phyloP scores from a whole-genome alignment of 92 coral and sea anemone genomes.

The Parazoanthus darwini region DNA sequence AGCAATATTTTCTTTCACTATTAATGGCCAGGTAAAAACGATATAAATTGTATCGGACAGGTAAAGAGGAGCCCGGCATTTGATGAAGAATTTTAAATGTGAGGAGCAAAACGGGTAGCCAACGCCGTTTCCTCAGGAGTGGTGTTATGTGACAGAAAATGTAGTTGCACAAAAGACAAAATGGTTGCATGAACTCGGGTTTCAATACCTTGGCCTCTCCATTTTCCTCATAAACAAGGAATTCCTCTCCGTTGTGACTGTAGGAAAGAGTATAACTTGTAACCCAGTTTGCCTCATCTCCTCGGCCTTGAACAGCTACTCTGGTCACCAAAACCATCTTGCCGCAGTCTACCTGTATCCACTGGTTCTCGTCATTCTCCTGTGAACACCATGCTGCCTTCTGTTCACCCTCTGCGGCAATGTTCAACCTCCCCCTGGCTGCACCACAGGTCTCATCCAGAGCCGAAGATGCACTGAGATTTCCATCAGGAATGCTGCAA shows the following conservation, averaged over 20 bases:
- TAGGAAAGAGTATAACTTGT: conserved; percentile 64
- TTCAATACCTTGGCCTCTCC: conserved; percentile 69
- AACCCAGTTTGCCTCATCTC: conserved; percentile 71
- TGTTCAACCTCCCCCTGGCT: conserved; percentile 70
- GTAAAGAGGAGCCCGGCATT: too few relatives aligned
- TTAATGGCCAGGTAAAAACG: too few relatives aligned
- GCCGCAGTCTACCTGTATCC: conserved; percentile 85
- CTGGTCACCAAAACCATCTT: conserved; percentile 55
- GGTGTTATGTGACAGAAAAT: neutral
- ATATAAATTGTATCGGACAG: too few relatives aligned
- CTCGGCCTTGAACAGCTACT: conserved; percentile 72
- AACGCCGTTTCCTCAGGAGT: too few relatives aligned
- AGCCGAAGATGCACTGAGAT: conserved; percentile 75
- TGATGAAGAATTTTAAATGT: too few relatives aligned
- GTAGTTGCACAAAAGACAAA: neutral
- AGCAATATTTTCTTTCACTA: too few relatives aligned
- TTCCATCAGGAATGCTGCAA: conserved; percentile 65
- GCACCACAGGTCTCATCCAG: conserved; percentile 74
- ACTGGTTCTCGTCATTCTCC: conserved; percentile 73
- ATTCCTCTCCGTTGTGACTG: conserved; percentile 65
- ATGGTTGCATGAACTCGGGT: neutral
- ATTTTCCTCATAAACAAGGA: conserved; percentile 70
- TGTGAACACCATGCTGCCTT: conserved; percentile 83
- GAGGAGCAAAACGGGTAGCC: too few relatives aligned
- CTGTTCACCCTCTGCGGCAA: conserved; percentile 67